Evolutionary conservation across 2,888 invertebrate species (phyloP), one percentile per base, ranked within the genome.

Genomic region (Trimorus sp.): DNA sequence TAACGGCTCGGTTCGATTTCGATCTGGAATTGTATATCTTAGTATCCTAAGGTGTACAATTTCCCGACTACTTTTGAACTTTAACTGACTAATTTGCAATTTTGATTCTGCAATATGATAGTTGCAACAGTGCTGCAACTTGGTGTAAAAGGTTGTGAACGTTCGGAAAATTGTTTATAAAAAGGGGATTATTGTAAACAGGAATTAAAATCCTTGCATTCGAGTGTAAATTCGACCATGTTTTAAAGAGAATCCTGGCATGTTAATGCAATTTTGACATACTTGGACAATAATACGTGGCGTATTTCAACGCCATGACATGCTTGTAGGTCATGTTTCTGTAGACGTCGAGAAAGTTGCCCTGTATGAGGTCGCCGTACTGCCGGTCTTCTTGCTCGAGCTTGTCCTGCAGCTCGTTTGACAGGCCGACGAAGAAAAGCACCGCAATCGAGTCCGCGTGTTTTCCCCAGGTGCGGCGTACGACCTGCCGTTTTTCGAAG

Each of bases 251-350:
- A 4, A n/a, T 12, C n/a, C n/a, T 48, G n/a, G n/a, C 16, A 16
- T n/a, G n/a, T n/a, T n/a, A n/a, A n/a, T n/a, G n/a, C n/a, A 15
- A 53, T 14, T n/a, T 11, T 8, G 53, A 56, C 42, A 88, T 87
- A 90, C 91, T 88, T 86, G 91, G 89, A 89, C 93, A 93, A 85
- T 92, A 89, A 85, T 92, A 92, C 26, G 92, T 89, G 68, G 92
- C 91, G 93, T 93, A 94, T 84, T 93, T 93, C 66, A 93, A 90
- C 42, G 93, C 93, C 92, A 93, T 93, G 15, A 93, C 92, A 84
- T 93, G 93, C 87, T 94, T 94, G 87, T 93, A 93, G 4, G 94
- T 94, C 88, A 94, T 91, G 87, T 94, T 94, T 82, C 92, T 91
- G 85, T 94, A 94, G 36, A 91, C 90, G 87, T 94, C 94, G 40